Evolutionary conservation across 2,797 vertebrate species (phyloP).

Genomic region (Rhincodon typus): DNA sequence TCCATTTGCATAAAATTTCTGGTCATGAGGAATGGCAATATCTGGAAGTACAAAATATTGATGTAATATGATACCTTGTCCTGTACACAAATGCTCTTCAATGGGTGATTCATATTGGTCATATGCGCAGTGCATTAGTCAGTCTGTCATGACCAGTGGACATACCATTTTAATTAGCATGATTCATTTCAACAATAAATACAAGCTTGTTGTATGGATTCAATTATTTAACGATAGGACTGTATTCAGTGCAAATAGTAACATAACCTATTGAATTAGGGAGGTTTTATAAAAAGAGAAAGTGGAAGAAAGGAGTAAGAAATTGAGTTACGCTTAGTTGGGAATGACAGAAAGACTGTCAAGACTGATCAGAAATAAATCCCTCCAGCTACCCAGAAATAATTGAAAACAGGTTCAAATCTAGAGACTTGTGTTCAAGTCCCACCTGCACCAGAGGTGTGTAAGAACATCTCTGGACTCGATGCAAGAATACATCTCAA

Average conservation of each 20-base stretch:
- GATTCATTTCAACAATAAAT: slow-evolving; percentile 18
- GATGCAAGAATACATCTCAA: no score
- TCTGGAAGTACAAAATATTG: not conserved
- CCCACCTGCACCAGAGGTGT: no score
- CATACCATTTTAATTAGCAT: slow-evolving; percentile 17
- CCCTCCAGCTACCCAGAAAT: not conserved
- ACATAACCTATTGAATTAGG: not conserved
- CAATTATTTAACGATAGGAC: slow-evolving; percentile 25
- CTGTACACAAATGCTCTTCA: not conserved
- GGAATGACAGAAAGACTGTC: not conserved
- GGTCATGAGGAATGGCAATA: not conserved
- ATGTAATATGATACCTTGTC: not conserved
- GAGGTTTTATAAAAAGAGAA: not conserved
- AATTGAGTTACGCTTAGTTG: not conserved
- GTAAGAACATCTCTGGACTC: no score
- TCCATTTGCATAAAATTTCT: not conserved
- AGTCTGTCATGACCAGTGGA: not conserved
- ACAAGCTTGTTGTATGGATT: not conserved
- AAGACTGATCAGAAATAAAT: not conserved
- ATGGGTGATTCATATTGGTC: not conserved
- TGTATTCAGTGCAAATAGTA: not conserved
- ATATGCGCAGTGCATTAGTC: not conserved
- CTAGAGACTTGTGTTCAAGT: no score
- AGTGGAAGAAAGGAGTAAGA: not conserved
- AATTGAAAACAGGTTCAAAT: not conserved